Base-by-base conservation (phyloP, 1,140 invertebrate species). In the Apis mellifera region DNA sequence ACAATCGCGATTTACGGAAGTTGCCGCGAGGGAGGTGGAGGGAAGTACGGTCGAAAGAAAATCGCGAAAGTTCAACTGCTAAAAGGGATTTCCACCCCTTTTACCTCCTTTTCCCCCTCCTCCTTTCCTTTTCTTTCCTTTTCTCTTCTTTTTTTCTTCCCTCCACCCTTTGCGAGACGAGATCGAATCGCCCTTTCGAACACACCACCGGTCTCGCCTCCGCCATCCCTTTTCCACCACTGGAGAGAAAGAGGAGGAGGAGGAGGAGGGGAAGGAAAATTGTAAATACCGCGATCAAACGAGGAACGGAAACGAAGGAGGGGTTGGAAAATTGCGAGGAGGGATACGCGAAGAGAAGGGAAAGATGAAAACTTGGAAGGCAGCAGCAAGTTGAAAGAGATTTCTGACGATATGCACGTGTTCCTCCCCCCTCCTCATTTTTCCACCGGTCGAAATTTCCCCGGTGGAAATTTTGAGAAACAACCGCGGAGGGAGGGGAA, bases 1-100 rank as follows among this genome's bases (percentile, higher is more conserved):
- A 65, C 77, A 80, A 84, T 87, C 70, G 78, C 74, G 77, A 87
- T 86, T 77, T 69, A 76, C 73, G 70, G 59, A 88, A 82, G 78
- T 87, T 82, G 65, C 50, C 48, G 42, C 65, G 15, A 17, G 52
- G 59, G 60, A 78, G 68, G 75, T 76, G 72, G 17, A 5, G 15
- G 32, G 50, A 78, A 80, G 55, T 55, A 77, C 23, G 23, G 59
- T 50, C 57, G 54, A 57, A 82, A 59, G 74, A 71, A 82, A 82
- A 78, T 82, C 75, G 64, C 48, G 57, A 68, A 84, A 86, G 77
- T 87, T 86, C 60, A 64, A 76, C 57, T 59, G 59, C 66, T 62
- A 60, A 84, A 78, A 71, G 50, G 60, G 69, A 71, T 76, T 83
- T 71, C 42, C 69, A 32, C n/a, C 54, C 13, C 54, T 72, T 55